phyloP scores from a whole-genome alignment of 2,797 vertebrate genomes.

The Falco berigora region DNA sequence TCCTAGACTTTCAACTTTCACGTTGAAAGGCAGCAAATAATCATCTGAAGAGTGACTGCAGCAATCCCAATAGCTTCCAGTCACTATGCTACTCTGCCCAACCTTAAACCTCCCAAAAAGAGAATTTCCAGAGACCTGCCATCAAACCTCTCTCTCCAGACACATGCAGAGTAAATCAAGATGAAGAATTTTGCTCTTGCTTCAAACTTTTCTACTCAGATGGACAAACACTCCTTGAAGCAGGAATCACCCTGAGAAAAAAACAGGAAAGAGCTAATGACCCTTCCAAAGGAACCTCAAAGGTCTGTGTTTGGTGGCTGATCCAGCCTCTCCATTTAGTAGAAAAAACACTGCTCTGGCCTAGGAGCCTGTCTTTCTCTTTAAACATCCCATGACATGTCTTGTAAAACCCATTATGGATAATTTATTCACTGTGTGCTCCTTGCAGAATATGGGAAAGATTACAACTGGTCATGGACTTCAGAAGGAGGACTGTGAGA shows the following conservation, averaged over 20 bases:
- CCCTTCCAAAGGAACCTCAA: not conserved
- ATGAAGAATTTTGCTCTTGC: not conserved
- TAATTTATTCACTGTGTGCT: not conserved
- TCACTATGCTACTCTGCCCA: not conserved
- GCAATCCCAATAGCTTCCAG: not conserved
- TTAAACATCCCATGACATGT: not conserved
- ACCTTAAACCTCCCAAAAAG: not conserved
- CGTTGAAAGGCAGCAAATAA: not conserved
- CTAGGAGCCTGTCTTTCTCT: not conserved
- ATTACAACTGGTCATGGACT: not conserved
- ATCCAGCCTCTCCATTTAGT: not conserved
- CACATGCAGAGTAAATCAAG: not conserved
- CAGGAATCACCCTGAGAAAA: not conserved
- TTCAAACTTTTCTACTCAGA: not conserved
- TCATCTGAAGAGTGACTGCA: not conserved
- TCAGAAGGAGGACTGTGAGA: not conserved
- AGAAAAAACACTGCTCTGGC: not conserved
- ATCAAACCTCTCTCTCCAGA: not conserved
- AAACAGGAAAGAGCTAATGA: not conserved
- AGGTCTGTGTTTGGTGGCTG: not conserved
- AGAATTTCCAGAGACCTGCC: not conserved
- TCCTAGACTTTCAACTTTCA: not conserved
- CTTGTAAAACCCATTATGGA: not conserved
- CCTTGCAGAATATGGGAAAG: not conserved
- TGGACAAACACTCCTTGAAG: not conserved